Evolutionary conservation across 2,888 invertebrate species (phyloP).

Genomic region (Crocallis elinguaria): DNA sequence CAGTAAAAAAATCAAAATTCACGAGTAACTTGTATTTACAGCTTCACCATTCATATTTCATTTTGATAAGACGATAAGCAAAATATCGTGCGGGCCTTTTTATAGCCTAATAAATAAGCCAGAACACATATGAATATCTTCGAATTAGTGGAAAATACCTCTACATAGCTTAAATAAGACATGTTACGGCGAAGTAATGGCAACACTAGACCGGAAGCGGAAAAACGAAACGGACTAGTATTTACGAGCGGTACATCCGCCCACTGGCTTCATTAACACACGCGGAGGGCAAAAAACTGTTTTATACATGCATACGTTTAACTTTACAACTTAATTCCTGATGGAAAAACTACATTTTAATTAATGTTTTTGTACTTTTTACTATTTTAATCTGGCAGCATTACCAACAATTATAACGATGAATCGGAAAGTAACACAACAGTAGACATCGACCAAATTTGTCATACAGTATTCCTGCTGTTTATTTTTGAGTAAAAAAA

Average conservation of each 20-base stretch:
- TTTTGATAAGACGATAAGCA: conserved; percentile 56
- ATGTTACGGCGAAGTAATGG: conserved; percentile 73
- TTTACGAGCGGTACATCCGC: conserved; percentile 80
- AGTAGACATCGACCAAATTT: too few relatives aligned
- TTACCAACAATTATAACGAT: conserved; percentile 12
- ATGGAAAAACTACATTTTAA: conserved; percentile 28
- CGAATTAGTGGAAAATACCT: conserved; percentile 59
- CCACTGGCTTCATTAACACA: conserved; percentile 70
- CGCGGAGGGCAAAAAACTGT: conserved; percentile 55
- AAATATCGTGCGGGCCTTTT: conserved; percentile 54
- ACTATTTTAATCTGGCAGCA: conserved; percentile 11
- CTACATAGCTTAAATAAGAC: conserved; percentile 75
- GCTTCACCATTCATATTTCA: conserved; percentile 51
- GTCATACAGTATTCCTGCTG: too few relatives aligned
- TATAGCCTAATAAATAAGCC: conserved; percentile 54
- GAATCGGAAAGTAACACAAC: background rate
- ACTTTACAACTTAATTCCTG: conserved; percentile 43
- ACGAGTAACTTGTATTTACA: conserved; percentile 44
- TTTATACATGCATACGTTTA: conserved; percentile 48
- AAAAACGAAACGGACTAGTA: conserved; percentile 81
- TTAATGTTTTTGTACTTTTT: conserved; percentile 19
- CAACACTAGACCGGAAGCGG: conserved; percentile 76
- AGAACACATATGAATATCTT: conserved; percentile 56
- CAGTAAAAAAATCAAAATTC: conserved; percentile 30
- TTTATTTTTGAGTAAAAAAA: too few relatives aligned